Evolutionary conservation across 2,113 vertebrate species (phyloP).

Genomic region (Synchiropus splendidus): DNA sequence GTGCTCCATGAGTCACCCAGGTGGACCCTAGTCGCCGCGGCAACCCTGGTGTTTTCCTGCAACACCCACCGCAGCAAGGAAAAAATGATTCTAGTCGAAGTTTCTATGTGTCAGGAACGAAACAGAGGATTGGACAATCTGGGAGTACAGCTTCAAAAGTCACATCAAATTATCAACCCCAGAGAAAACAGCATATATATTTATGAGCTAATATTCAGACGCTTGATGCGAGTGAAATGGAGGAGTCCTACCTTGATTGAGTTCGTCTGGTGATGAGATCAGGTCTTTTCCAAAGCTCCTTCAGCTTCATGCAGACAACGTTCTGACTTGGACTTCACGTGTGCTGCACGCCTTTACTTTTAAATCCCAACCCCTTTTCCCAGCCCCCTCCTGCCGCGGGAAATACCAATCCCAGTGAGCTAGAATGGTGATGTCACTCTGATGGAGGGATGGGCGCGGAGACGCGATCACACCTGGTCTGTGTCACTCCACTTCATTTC

Average conservation of each 20-base stretch:
- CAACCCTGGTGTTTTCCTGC: conserved; percentile 29
- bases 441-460: too few species aligned
- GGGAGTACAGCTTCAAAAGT: not conserved
- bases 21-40: conserved; percentile 27
- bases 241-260: conserved; percentile 34
- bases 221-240: too few species aligned
- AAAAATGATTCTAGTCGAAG: not conserved
- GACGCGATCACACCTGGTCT: too few species aligned
- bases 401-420: conserved; percentile 1
- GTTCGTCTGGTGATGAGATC: conserved; percentile 3
- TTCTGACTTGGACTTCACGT: conserved; percentile 5
- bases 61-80: conserved; percentile 10
- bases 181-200: too few species aligned
- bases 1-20: conserved; percentile 38
- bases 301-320: conserved; percentile 1
- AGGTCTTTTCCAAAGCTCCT: not conserved
- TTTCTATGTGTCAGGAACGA: not conserved
- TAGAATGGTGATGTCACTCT: conserved; percentile 28
- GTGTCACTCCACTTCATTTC: too few species aligned
- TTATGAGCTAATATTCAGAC: too few species aligned
- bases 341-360: conserved; percentile 44
- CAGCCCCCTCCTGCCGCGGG: conserved; percentile 31
- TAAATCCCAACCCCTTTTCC: conserved; percentile 40
- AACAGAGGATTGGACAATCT: not conserved
- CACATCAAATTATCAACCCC: not conserved